phyloP scores from a whole-genome alignment of 2,113 vertebrate genomes.

The Larimichthys crocea region DNA sequence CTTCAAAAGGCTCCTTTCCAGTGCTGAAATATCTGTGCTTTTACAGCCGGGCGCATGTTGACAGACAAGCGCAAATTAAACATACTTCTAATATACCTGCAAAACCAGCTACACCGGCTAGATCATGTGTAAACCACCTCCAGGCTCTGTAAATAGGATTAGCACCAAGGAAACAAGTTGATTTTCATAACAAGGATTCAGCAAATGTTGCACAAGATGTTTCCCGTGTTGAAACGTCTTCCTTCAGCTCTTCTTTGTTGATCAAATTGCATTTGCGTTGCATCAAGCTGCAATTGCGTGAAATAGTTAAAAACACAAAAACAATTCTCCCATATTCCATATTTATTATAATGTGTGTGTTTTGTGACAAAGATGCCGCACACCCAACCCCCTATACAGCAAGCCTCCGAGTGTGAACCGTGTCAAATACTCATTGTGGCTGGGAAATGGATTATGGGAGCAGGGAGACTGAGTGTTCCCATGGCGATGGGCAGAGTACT shows the following conservation, averaged over 20 bases:
- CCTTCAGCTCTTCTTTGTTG: slow-evolving; percentile 10
- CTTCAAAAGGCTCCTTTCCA: slow-evolving; percentile 26
- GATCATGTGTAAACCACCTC: not conserved
- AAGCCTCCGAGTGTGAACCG: slow-evolving; percentile 71
- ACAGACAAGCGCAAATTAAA: slow-evolving; percentile 15
- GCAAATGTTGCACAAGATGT: slow-evolving; percentile 2
- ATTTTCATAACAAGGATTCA: not conserved
- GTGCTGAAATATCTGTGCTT: slow-evolving; percentile 22
- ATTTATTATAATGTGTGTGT: slow-evolving; percentile 27
- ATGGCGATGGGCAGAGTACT: slow-evolving; percentile 74
- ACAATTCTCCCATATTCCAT: not conserved
- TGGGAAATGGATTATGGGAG: slow-evolving; percentile 82
- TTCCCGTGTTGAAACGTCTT: not conserved
- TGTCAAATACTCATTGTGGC: slow-evolving; percentile 84
- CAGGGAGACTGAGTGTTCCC: slow-evolving; percentile 80
- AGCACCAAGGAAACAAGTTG: not conserved
- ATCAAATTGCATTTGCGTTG: not conserved
- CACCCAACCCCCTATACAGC: slow-evolving; percentile 66
- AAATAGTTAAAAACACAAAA: not conserved
- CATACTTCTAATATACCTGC: not conserved
- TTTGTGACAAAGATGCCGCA: slow-evolving; percentile 15
- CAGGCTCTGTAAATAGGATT: not conserved
- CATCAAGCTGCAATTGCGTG: not conserved
- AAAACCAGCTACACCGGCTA: not conserved
- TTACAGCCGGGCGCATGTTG: not conserved